Percentiles rank a stretch among this genome's conserved stretches.
phyloP scores from a whole-genome alignment of 2,888 invertebrate species.

The Octonoba sinensis region DNA sequence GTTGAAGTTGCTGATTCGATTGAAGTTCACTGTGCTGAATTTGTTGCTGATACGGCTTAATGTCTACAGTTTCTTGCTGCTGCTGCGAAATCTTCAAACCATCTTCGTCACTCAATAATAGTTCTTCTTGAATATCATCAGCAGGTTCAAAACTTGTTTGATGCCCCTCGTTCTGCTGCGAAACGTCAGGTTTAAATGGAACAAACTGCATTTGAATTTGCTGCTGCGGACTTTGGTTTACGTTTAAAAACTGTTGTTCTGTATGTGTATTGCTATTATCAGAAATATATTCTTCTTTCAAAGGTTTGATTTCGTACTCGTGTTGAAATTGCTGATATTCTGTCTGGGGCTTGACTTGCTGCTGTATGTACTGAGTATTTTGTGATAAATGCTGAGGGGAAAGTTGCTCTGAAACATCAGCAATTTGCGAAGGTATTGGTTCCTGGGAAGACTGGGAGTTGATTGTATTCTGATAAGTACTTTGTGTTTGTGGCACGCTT shows the following conservation, averaged over 20 bases:
- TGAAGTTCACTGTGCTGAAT: slow-evolving; percentile 2
- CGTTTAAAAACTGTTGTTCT: slow-evolving; percentile 12
- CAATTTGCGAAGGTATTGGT: too few species aligned
- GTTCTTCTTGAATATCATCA: too few species aligned
- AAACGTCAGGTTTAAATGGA: too few species aligned
- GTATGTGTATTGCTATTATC: background rate
- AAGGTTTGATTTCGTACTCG: background rate
- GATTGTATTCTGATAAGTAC: too few species aligned
- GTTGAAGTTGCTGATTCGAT: slow-evolving; percentile 1
- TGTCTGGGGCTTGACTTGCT: background rate
- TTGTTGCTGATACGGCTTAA: background rate
- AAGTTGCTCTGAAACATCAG: too few species aligned
- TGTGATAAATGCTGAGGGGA: background rate
- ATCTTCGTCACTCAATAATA: background rate
- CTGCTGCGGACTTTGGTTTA: background rate
- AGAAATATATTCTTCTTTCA: background rate
- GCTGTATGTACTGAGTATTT: background rate
- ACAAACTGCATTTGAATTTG: background rate
- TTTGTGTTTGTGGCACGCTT: too few species aligned
- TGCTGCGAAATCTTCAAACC: background rate
- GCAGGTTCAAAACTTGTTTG: too few species aligned
- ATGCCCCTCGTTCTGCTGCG: too few species aligned
- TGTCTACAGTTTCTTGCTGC: slow-evolving; percentile 9
- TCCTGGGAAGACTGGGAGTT: too few species aligned
- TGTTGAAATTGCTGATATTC: background rate